phyloP scores from a whole-genome alignment of 2,888 invertebrate species.

The Sinotaia quadrata region DNA sequence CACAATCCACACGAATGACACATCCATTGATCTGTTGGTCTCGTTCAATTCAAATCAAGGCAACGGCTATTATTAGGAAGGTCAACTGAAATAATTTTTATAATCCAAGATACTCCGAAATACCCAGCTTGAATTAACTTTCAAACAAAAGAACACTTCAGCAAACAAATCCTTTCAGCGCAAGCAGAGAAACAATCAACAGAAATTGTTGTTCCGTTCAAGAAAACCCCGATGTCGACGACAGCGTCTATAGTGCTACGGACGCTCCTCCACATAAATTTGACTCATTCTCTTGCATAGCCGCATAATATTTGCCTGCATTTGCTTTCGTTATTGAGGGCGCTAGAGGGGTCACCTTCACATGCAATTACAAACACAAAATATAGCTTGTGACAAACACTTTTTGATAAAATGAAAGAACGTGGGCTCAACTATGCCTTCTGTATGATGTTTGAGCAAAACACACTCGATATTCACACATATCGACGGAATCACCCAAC shows the following conservation, averaged over 20 bases:
- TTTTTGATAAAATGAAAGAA: too few relatives aligned
- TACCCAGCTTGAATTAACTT: too few relatives aligned
- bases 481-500: too few relatives aligned
- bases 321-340: not conserved
- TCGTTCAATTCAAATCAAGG: not conserved
- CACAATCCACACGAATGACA: not conserved
- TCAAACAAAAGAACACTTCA: too few relatives aligned
- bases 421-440: too few relatives aligned
- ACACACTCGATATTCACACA: too few relatives aligned
- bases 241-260: constrained; percentile 13
- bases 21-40: constrained; percentile 8
- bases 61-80: not conserved
- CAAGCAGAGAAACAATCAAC: too few relatives aligned
- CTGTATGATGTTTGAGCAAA: too few relatives aligned
- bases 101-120: too few relatives aligned
- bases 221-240: not conserved
- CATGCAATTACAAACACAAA: not conserved
- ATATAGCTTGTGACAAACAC: not conserved
- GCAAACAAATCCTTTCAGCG: too few relatives aligned
- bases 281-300: constrained; percentile 28
- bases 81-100: too few relatives aligned
- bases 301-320: constrained; percentile 29
- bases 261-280: constrained; percentile 30
- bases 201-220: too few relatives aligned
- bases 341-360: constrained; percentile 18